phyloP scores from a whole-genome alignment of 2,113 vertebrate species.

The Myiopsitta monachus region DNA sequence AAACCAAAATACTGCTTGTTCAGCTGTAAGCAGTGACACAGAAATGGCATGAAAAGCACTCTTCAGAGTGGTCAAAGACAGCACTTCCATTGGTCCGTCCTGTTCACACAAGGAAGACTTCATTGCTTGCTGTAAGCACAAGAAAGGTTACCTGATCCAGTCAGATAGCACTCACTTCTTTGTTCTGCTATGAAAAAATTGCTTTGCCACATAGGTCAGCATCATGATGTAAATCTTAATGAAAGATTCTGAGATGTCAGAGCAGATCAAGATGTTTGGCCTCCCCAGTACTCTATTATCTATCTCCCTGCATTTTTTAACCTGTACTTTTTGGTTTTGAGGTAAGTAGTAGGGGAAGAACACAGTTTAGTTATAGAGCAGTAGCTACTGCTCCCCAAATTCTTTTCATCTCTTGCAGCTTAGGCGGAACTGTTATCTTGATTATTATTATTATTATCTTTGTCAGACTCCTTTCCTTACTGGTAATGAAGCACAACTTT shows the following conservation, averaged over 20 bases:
- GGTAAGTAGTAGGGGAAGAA: background rate
- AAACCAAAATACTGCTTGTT: background rate
- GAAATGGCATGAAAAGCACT: background rate
- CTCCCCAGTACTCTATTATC: slow-evolving; percentile 26
- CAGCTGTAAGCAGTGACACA: background rate
- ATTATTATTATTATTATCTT: background rate
- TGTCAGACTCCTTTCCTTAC: background rate
- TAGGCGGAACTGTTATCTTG: background rate
- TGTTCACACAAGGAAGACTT: background rate
- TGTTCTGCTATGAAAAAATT: slow-evolving; percentile 57
- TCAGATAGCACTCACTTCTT: background rate
- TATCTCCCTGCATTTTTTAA: background rate
- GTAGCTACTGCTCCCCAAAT: background rate
- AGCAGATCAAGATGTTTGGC: slow-evolving; percentile 34
- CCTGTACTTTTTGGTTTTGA: slow-evolving; percentile 17
- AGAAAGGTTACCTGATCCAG: slow-evolving; percentile 34
- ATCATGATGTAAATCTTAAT: slow-evolving; percentile 64
- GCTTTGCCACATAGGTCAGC: slow-evolving; percentile 60
- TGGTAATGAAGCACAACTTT: background rate
- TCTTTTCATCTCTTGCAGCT: background rate
- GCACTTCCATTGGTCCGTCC: background rate
- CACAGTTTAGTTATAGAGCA: background rate
- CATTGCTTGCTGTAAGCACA: background rate
- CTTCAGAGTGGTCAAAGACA: background rate
- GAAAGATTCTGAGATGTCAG: slow-evolving; percentile 57